Percentiles rank a stretch among this genome's conserved stretches.
phyloP scores from a whole-genome alignment of 2,113 vertebrate species.

The Hippocampus barbouri region DNA sequence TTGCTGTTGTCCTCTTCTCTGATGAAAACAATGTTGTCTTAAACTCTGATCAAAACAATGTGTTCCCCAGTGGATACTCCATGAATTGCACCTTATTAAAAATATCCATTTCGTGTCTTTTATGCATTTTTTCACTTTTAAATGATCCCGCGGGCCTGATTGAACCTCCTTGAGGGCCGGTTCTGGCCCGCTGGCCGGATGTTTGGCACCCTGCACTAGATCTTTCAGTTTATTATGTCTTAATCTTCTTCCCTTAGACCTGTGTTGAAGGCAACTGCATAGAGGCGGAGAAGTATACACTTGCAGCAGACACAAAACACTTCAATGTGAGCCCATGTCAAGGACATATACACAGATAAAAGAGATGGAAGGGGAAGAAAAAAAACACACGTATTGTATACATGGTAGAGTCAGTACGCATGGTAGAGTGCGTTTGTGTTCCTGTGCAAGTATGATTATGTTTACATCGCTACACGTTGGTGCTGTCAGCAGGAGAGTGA shows the following conservation, averaged over 20 bases:
- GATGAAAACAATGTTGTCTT: too few relatives aligned
- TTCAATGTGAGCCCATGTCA: constrained; percentile 7
- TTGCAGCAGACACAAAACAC: constrained; percentile 28
- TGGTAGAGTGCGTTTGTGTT: constrained; percentile 26
- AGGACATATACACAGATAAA: constrained; percentile 51
- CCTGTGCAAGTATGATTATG: constrained; percentile 18
- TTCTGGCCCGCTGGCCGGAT: too few relatives aligned
- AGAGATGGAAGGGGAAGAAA: constrained; percentile 8
- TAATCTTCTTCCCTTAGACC: constrained; percentile 18
- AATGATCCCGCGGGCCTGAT: too few relatives aligned
- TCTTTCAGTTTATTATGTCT: not conserved
- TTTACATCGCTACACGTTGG: constrained; percentile 29
- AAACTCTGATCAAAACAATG: too few relatives aligned
- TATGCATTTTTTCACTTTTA: too few relatives aligned
- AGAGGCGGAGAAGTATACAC: constrained; percentile 34
- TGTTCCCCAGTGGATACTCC: too few relatives aligned
- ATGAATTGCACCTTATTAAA: too few relatives aligned
- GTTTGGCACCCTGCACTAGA: too few relatives aligned
- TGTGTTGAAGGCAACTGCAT: constrained; percentile 38
- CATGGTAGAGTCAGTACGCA: constrained; percentile 16
- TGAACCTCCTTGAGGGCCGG: too few relatives aligned
- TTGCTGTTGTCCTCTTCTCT: too few relatives aligned
- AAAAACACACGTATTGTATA: constrained; percentile 22
- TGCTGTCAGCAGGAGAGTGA: not conserved
- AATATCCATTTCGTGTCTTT: too few relatives aligned